Percentiles rank a stretch among this genome's conserved stretches.
phyloP scores from a whole-genome alignment of 2,797 vertebrate species.

The Myiothlypis chrysogaster region DNA sequence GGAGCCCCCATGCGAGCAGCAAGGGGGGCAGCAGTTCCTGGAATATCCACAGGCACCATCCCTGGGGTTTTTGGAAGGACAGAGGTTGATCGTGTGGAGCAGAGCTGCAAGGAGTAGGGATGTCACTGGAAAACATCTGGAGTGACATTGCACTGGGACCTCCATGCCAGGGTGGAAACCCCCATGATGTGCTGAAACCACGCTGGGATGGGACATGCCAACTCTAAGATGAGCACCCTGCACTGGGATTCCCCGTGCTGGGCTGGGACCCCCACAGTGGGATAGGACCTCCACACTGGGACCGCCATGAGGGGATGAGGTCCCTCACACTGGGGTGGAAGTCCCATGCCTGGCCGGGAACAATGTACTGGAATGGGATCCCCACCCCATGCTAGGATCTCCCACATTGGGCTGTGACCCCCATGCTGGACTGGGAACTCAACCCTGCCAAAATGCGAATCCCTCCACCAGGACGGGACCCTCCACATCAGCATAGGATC shows the following conservation, averaged over 20 bases:
- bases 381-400: not conserved
- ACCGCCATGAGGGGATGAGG: not conserved
- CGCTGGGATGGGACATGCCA: accelerated
- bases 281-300: not conserved
- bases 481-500: not conserved
- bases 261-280: not conserved
- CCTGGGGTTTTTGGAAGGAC: accelerated
- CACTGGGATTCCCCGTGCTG: not conserved
- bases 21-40: accelerated
- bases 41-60: not conserved
- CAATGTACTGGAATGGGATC: not conserved
- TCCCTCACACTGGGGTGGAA: not conserved
- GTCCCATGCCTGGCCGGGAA: not conserved
- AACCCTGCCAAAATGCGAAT: not conserved
- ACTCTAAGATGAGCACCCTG: not conserved
- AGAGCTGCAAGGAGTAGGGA: not conserved
- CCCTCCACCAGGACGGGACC: not conserved
- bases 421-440: not conserved
- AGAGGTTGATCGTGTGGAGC: accelerated
- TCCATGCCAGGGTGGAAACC: not conserved
- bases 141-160: not conserved
- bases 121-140: not conserved
- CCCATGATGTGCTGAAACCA: not conserved
- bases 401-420: not conserved
- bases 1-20: accelerated